Evolutionary conservation across 2,797 vertebrate species (phyloP), one percentile per base, ranked within the genome.

Genomic region (Ctenopoma kingsleyae): DNA sequence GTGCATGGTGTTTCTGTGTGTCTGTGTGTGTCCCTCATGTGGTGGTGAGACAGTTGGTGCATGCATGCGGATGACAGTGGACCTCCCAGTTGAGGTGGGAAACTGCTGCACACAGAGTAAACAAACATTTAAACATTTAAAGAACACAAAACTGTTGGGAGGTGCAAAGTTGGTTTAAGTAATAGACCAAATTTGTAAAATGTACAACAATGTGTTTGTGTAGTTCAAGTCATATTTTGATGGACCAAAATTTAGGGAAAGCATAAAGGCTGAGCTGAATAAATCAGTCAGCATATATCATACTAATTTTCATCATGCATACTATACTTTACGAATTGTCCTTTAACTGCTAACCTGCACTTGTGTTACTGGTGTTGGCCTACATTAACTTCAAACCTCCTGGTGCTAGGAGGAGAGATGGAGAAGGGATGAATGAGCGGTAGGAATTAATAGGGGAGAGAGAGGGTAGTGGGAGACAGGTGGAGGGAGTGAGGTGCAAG

Each of bases 61-160:
- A 48, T 63, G 40, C 57, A 40, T 41, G 19, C 60, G 62, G 17
- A 48, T 65, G 52, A 22, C 20, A 27, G 67, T 61, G 63, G 76
- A 79, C 78, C 73, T 73, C 76, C 72, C 62, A 65, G 79, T n/a
- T 41, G 15, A 41, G 10, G 80, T 80, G 58, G 65, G 74, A 52
- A 66, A 69, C 59, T 43, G 17, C 61, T 62, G 55, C 81, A 70
- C 68, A 80, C 67, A 79, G 49, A 70, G 30, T 54, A 50, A n/a
- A n/a, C n/a, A n/a, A n/a, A n/a, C n/a, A n/a, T n/a, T n/a, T n/a
- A n/a, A n/a, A 16, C 1, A 1, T 1, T 10, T 2, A 3, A 8
- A 8, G 13, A 11, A 47, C n/a, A 8, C 10, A n/a, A 20, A 58
- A 22, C 22, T 16, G 2, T 5, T 3, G 8, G 5, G 6, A 35